A percentile compares a stretch with the other conserved stretches of the same genome.
phyloP scores from a whole-genome alignment of 2,797 vertebrate species.

The Neomorphus geoffroyi region DNA sequence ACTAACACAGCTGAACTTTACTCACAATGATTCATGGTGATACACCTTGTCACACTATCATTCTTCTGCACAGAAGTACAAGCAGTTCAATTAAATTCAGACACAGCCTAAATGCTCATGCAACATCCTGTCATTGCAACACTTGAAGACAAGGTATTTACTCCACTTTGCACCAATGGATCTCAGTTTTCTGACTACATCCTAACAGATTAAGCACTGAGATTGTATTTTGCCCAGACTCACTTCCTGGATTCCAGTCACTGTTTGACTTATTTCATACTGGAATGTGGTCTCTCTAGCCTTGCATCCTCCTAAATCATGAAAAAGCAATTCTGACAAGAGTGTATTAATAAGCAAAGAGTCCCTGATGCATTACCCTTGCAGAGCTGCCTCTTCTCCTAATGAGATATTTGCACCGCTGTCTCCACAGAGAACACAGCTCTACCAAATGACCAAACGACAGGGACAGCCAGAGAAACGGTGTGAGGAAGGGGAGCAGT shows the following conservation, averaged over 20 bases:
- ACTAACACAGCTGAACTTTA: background rate
- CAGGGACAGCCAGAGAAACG: background rate
- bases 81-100: slow-evolving; percentile 19
- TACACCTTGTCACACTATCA: background rate
- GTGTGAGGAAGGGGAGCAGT: background rate
- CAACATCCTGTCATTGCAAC: background rate
- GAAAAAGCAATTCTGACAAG: background rate
- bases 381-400: background rate
- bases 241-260: slow-evolving; percentile 26
- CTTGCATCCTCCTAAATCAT: background rate
- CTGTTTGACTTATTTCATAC: background rate
- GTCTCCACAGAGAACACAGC: background rate
- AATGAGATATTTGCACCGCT: background rate
- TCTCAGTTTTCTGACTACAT: slow-evolving; percentile 23
- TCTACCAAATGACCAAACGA: background rate
- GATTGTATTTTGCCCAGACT: background rate
- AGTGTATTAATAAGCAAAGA: background rate
- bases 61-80: background rate
- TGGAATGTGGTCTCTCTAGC: slow-evolving; percentile 29
- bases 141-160: background rate
- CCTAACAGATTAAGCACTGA: background rate
- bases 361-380: background rate
- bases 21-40: background rate
- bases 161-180: background rate
- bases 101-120: background rate